Conservation (phyloP, 1,140 invertebrate genomes). For the Bombus waltoni region DNA sequence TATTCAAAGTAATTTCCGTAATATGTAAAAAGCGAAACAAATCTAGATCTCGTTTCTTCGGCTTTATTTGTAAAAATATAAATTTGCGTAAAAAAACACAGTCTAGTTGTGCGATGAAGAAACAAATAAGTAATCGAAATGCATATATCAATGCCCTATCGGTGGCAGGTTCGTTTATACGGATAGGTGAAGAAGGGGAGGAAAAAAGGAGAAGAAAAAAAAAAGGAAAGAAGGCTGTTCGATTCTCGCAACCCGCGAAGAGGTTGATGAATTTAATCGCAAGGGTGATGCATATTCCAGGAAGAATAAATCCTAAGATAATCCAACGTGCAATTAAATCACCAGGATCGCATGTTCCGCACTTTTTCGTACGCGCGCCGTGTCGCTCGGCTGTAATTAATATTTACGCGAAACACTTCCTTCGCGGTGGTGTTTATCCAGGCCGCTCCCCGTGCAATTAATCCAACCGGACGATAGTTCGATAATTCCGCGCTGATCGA, state of each 20-base stretch:
- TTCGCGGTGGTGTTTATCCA: slow-evolving; percentile 31
- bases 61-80: background rate
- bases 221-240: background rate
- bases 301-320: slow-evolving; percentile 50
- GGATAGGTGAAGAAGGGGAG: background rate
- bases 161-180: background rate
- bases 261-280: slow-evolving; percentile 60
- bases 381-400: slow-evolving; percentile 50
- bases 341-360: slow-evolving; percentile 31
- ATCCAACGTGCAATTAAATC: slow-evolving; percentile 65
- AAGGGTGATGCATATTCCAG: slow-evolving; percentile 53
- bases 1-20: background rate
- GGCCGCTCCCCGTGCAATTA: slow-evolving; percentile 24
- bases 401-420: slow-evolving; percentile 50
- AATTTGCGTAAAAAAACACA: background rate
- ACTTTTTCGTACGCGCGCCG: slow-evolving; percentile 1
- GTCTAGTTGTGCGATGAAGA: background rate
- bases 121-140: background rate
- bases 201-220: no score
- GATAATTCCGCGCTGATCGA: slow-evolving; percentile 35
- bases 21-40: background rate
- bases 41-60: background rate
- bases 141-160: background rate
- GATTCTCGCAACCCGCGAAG: slow-evolving; percentile 42
- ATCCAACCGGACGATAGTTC: slow-evolving; percentile 32